Base-by-base conservation (phyloP, 2,888 invertebrate species). In the Trachelus tabidus region DNA sequence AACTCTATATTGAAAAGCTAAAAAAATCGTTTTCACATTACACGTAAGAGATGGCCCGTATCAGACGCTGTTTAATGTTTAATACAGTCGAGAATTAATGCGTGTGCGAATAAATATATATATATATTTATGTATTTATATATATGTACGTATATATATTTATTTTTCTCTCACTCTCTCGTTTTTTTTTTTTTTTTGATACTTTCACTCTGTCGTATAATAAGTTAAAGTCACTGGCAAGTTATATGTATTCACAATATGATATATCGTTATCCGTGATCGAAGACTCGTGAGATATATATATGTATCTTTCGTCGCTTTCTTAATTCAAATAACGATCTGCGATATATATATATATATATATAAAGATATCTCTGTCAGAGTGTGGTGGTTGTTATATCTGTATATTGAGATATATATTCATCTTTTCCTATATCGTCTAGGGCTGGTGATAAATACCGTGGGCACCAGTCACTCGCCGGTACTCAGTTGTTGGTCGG, bases 401-500 rank as follows among this genome's bases (percentile, higher is more conserved):
- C 85, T 86, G 84, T 87, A 40, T 40, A 86, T 83, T 87, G 84
- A 88, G 83, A 87, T 81, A 40, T 40, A 73, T 73, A 85, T 85
- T 79, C 84, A 88, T 85, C 83, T 87, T 86, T 87, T 86, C 83
- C 84, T 88, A 88, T 89, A 90, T 90, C 90, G 85, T 89, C 88
- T 90, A 90, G 90, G 90, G 90, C 91, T 91, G 91, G 91, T 91
- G 91, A 91, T 91, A 91, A 91, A 91, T 91, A 91, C 91, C 91
- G 90, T 91, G 88, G 91, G 90, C 91, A 90, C 91, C 91, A 91
- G 91, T 90, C 90, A 89, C 90, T 90, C 88, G 90, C 88, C 89
- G 89, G 89, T 88, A 89, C 89, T 89, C 90, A 90, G 90, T 89
- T 90, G 90, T 89, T 88, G 90, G 87, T 90, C 88, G 86, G 89